phyloP scores from a whole-genome alignment of 1,140 invertebrate species.

The Diuraphis noxia region DNA sequence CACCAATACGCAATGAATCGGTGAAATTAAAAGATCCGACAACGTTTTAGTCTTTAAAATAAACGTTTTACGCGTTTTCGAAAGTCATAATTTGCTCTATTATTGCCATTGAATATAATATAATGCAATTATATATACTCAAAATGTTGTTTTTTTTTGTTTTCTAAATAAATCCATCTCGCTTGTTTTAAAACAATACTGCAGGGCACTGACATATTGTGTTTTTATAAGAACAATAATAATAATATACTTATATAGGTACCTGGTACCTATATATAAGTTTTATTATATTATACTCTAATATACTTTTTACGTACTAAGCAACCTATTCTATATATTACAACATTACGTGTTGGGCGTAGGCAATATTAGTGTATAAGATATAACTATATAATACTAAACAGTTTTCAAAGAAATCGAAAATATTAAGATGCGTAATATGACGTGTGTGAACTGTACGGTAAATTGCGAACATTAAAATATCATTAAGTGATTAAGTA shows the following conservation, averaged over 20 bases:
- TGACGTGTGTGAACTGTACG: not conserved
- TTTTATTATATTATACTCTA: not conserved
- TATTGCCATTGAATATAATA: not conserved
- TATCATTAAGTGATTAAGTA: slow-evolving; percentile 27
- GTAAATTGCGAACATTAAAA: slow-evolving; percentile 25
- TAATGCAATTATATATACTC: not conserved
- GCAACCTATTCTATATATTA: not conserved
- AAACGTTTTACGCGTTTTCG: not conserved
- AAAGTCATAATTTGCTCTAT: not conserved
- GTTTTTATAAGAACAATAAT: not conserved
- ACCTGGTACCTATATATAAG: not conserved
- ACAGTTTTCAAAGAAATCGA: slow-evolving; percentile 21
- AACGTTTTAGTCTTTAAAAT: not conserved
- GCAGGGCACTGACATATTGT: not conserved
- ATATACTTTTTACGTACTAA: not conserved
- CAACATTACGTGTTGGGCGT: no score
- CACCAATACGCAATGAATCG: not conserved
- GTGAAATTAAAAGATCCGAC: not conserved
- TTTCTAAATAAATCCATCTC: not conserved
- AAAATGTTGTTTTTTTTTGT: not conserved
- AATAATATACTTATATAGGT: no score
- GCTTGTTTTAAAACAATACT: not conserved
- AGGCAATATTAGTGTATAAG: not conserved
- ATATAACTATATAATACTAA: not conserved
- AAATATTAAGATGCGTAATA: not conserved